Evolutionary conservation across 2,797 vertebrate species (phyloP).

Genomic region (Acanthiza pusilla): DNA sequence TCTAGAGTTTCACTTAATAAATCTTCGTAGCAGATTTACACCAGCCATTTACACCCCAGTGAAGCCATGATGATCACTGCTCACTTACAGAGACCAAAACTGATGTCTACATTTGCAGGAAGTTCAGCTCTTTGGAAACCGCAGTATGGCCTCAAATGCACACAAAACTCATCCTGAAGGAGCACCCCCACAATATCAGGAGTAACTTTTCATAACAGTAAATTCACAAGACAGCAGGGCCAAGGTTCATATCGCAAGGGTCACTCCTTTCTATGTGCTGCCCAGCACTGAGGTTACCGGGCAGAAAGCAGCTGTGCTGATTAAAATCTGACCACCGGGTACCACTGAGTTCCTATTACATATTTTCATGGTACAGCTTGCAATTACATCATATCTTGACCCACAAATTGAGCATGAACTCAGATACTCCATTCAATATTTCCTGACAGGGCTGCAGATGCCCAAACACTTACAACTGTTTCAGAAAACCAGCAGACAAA

Average conservation of each 20-base stretch:
- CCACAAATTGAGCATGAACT: neutral
- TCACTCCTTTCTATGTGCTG: neutral
- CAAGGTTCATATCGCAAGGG: too few relatives aligned
- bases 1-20: slow-evolving; percentile 16
- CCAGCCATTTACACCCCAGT: neutral
- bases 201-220: neutral
- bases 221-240: neutral
- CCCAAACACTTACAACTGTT: neutral
- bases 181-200: neutral
- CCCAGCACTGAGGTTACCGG: neutral
- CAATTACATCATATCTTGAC: neutral
- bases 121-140: neutral
- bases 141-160: neutral
- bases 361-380: neutral
- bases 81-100: neutral
- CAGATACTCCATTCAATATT: neutral
- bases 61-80: neutral
- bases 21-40: neutral
- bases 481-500: neutral
- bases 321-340: neutral
- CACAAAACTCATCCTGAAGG: neutral
- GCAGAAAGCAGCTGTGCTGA: neutral
- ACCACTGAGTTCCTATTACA: neutral
- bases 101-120: neutral
- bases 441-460: neutral